Evolutionary conservation across 2,888 invertebrate genomes (phyloP).

Genomic region (Nomada hirtipes): DNA sequence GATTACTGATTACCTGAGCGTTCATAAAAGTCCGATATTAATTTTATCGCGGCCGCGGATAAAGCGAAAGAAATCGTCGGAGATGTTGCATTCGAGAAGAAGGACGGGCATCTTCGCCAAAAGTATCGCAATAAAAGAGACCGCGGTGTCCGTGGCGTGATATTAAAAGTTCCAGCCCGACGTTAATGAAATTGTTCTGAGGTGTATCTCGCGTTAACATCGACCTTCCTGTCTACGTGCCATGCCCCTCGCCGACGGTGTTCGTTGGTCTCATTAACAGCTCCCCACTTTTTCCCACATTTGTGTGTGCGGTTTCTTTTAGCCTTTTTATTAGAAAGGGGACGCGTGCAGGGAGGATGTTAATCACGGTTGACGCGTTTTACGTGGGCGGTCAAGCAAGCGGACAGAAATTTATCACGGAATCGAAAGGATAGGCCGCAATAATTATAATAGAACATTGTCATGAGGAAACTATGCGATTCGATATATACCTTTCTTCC

Average conservation of each 20-base stretch:
- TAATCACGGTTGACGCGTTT: constrained; percentile 73
- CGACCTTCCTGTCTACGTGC: constrained; percentile 25
- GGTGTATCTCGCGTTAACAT: constrained; percentile 61
- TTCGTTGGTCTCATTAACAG: constrained; percentile 28
- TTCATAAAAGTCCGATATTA: constrained; percentile 67
- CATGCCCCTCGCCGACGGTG: constrained; percentile 9
- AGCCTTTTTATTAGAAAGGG: constrained; percentile 54
- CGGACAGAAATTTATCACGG: constrained; percentile 42
- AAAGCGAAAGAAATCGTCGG: constrained; percentile 42
- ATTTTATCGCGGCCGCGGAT: constrained; percentile 63
- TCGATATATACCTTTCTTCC: constrained; percentile 21
- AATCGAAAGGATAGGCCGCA: constrained; percentile 44
- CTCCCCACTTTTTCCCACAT: constrained; percentile 15
- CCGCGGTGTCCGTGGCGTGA: constrained; percentile 47
- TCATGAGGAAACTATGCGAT: constrained; percentile 8
- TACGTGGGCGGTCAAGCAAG: constrained; percentile 35
- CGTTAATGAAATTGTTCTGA: constrained; percentile 71
- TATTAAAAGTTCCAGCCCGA: constrained; percentile 70
- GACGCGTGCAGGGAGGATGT: constrained; percentile 73
- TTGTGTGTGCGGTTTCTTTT: constrained; percentile 6
- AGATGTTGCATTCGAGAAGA: constrained; percentile 41
- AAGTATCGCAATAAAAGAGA: constrained; percentile 67
- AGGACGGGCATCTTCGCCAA: constrained; percentile 46
- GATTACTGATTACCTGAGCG: constrained; percentile 49
- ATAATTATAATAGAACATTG: constrained; percentile 19